phyloP scores from a whole-genome alignment of 2,113 vertebrate species.

The Sinosuthora webbiana region DNA sequence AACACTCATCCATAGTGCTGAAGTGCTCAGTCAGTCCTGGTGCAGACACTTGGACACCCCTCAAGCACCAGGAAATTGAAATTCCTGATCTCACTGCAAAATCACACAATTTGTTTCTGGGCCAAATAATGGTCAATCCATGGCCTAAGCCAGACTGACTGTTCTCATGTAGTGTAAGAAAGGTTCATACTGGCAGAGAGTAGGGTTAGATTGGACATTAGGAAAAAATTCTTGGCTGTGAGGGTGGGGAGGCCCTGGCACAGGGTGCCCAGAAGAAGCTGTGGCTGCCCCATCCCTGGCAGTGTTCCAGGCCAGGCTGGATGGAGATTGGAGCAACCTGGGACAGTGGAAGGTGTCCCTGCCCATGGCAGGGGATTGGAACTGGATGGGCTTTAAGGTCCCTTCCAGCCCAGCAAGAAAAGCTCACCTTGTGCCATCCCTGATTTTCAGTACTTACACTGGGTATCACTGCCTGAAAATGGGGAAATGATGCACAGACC shows the following conservation, averaged over 20 bases:
- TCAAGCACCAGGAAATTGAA: not conserved
- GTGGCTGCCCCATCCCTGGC: not conserved
- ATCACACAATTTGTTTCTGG: not conserved
- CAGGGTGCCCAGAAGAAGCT: not conserved
- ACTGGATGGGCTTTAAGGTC: not conserved
- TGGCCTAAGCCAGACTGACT: not conserved
- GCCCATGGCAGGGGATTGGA: not conserved
- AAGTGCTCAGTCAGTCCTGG: not conserved
- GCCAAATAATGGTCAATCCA: not conserved
- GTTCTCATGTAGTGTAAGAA: not conserved
- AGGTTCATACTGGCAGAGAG: not conserved
- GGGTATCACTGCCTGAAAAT: not conserved
- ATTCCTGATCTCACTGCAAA: not conserved
- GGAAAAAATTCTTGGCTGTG: not conserved
- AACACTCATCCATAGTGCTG: accelerated
- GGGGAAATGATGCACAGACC: not conserved
- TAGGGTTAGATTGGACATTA: not conserved
- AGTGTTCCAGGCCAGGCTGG: not conserved
- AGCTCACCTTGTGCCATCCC: not conserved
- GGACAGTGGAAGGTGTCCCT: not conserved
- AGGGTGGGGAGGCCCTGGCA: not conserved
- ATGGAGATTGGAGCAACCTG: accelerated
- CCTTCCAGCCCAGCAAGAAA: not conserved
- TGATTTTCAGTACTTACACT: not conserved
- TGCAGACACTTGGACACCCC: not conserved